Percentiles rank a stretch among this genome's conserved stretches.
phyloP scores from a whole-genome alignment of 1,140 invertebrate species.

The Drosophila equinoxialis region DNA sequence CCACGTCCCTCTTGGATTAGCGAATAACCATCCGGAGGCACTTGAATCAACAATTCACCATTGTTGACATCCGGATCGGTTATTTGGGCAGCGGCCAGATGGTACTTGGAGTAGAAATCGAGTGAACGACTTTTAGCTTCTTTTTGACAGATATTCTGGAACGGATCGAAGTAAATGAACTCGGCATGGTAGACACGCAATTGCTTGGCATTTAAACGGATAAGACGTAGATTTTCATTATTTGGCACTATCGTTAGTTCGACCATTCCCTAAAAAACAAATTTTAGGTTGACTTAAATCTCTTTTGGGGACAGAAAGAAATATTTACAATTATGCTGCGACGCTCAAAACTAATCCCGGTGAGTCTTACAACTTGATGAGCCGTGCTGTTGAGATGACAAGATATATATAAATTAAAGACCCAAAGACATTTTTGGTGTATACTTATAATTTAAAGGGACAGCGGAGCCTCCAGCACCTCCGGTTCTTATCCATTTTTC shows the following conservation, averaged over 20 bases:
- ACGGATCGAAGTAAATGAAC: conserved; percentile 98
- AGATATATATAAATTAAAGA: conserved; percentile 30
- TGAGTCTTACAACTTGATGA: conserved; percentile 97
- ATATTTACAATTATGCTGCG: conserved; percentile 95
- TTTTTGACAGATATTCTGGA: conserved; percentile 94
- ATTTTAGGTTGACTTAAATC: too few species aligned
- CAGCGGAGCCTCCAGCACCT: conserved; percentile 55
- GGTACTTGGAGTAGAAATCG: conserved; percentile 91
- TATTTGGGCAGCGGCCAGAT: conserved; percentile 89
- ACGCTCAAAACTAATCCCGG: conserved; percentile 96
- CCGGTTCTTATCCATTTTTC: conserved; percentile 55
- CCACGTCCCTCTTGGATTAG: conserved; percentile 92
- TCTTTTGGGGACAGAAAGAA: background rate
- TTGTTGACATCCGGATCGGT: conserved; percentile 94
- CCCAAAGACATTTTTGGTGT: background rate
- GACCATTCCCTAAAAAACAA: conserved; percentile 91
- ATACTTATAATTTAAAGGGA: conserved; percentile 94
- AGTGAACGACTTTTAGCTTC: conserved; percentile 92
- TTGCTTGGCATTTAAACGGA: conserved; percentile 97
- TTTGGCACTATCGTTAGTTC: conserved; percentile 95
- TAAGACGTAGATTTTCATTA: conserved; percentile 90
- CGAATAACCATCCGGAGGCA: conserved; percentile 92
- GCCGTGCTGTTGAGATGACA: conserved; percentile 84
- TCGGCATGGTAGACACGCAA: conserved; percentile 95
- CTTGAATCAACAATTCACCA: conserved; percentile 94